phyloP scores from a whole-genome alignment of 2,888 invertebrate species.

The Pterobdella sp. region DNA sequence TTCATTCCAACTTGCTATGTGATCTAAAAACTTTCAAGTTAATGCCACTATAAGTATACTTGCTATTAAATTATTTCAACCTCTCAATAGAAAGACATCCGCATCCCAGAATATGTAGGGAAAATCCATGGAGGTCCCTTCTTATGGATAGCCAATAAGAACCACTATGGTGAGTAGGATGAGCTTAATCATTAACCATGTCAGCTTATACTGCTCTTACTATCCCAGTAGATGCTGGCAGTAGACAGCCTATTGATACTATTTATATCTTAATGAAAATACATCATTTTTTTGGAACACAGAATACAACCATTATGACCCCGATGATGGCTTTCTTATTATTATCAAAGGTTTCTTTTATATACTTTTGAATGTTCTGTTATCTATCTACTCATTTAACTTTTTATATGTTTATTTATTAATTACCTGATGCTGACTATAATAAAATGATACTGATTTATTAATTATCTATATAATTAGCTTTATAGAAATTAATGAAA shows the following conservation, averaged over 20 bases:
- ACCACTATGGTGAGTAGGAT: constrained; percentile 38
- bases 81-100: constrained; percentile 37
- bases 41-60: not conserved
- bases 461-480: too few relatives aligned
- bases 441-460: too few relatives aligned
- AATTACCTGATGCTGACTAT: too few relatives aligned
- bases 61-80: not conserved
- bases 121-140: constrained; percentile 41
- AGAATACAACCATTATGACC: constrained; percentile 41
- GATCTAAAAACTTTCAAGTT: too few relatives aligned
- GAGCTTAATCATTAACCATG: not conserved
- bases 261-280: not conserved
- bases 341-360: constrained; percentile 38
- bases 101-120: constrained; percentile 39
- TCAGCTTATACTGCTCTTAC: too few relatives aligned
- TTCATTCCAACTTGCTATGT: too few relatives aligned
- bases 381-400: too few relatives aligned
- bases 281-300: constrained; percentile 10
- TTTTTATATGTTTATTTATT: too few relatives aligned
- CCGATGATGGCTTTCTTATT: constrained; percentile 40
- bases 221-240: too few relatives aligned
- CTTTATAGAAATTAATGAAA: too few relatives aligned
- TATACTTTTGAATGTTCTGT: too few relatives aligned
- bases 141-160: constrained; percentile 39
- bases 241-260: too few relatives aligned